phyloP scores from a whole-genome alignment of 1,140 invertebrate species.

The Chionoecetes opilio region DNA sequence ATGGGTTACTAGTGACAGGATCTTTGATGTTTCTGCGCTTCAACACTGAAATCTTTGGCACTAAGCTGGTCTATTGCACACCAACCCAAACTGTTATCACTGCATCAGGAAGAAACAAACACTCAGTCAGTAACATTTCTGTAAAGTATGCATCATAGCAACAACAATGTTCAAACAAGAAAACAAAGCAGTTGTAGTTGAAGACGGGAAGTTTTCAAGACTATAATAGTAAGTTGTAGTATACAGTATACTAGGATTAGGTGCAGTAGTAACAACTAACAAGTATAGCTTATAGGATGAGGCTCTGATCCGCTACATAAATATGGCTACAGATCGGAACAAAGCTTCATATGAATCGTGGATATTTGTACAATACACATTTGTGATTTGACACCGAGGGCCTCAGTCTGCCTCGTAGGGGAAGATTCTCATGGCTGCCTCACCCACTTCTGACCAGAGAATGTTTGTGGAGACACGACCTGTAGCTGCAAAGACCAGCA shows the following conservation, averaged over 20 bases:
- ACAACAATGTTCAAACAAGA: constrained; percentile 67
- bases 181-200: constrained; percentile 53
- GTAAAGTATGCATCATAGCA: constrained; percentile 57
- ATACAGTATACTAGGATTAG: constrained; percentile 64
- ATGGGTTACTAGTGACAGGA: constrained; percentile 39
- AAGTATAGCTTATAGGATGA: constrained; percentile 63
- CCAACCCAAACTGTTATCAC: not conserved
- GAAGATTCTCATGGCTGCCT: not conserved
- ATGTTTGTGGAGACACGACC: not conserved
- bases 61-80: constrained; percentile 64
- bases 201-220: constrained; percentile 20
- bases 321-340: constrained; percentile 50
- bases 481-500: not conserved
- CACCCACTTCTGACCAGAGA: constrained; percentile 7
- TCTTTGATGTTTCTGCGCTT: not conserved
- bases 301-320: constrained; percentile 60
- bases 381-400: not conserved
- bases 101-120: constrained; percentile 24
- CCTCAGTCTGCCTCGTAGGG: not conserved
- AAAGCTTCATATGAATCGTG: constrained; percentile 41
- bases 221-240: constrained; percentile 43
- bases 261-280: constrained; percentile 65
- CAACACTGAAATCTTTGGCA: constrained; percentile 65
- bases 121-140: not conserved
- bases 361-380: constrained; percentile 66